A percentile compares a stretch with the other conserved stretches of the same genome.
Evolutionary conservation across 1,140 invertebrate genomes (phyloP).

Genomic region (Penaeus chinensis): DNA sequence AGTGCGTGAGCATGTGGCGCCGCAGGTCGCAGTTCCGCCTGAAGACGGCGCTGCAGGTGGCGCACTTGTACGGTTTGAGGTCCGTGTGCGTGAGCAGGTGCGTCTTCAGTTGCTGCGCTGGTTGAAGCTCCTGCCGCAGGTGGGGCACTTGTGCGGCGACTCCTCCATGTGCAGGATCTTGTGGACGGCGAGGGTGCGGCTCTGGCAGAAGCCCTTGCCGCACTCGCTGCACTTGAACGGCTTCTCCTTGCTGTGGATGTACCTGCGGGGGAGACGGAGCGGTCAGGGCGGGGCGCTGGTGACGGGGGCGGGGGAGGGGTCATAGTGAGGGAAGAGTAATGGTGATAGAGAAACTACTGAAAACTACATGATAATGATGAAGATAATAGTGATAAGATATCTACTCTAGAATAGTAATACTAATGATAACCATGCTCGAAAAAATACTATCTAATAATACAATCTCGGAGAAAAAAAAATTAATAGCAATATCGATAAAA

Average conservation of each 20-base stretch:
- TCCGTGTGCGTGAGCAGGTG: conserved; percentile 55
- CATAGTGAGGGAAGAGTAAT: too few relatives aligned
- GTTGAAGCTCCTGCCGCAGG: conserved; percentile 55
- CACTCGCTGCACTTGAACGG: conserved; percentile 57
- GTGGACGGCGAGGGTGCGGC: conserved; percentile 55
- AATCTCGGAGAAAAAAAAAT: background rate
- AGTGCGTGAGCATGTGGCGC: conserved; percentile 85
- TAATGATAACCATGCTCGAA: too few relatives aligned
- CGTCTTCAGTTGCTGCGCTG: conserved; percentile 55
- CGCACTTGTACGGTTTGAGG: conserved; percentile 56
- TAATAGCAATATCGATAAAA: background rate
- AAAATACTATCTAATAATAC: too few relatives aligned
- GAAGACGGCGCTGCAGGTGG: conserved; percentile 64
- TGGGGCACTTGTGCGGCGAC: conserved; percentile 55
- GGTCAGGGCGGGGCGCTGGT: background rate
- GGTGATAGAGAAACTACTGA: too few relatives aligned
- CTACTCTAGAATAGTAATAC: too few relatives aligned
- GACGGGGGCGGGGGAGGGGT: too few relatives aligned
- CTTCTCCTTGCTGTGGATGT: conserved; percentile 59
- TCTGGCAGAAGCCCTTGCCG: conserved; percentile 58
- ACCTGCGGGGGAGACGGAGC: conserved; percentile 27
- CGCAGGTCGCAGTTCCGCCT: conserved; percentile 79
- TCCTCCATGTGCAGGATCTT: conserved; percentile 60
- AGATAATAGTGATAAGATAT: too few relatives aligned
- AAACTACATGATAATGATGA: too few relatives aligned